Conservation (phyloP, 1,140 invertebrate species). For the Drosophila truncata region DNA sequence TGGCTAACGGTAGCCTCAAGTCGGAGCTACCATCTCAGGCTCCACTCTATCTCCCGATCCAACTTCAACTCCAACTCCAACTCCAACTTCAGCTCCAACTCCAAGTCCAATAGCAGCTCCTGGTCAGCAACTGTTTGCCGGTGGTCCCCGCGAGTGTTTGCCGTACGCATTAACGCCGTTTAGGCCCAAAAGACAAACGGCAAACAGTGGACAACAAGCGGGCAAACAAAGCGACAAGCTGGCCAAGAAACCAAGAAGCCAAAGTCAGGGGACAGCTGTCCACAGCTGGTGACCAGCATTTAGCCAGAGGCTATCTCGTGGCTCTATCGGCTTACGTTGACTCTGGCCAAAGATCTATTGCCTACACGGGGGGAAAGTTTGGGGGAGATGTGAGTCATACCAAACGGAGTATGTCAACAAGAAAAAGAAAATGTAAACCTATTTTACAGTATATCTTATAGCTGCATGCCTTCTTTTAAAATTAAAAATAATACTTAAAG, state of each 20-base stretch:
- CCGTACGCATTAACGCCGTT: slow-evolving; percentile 65
- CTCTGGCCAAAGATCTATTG: slow-evolving; percentile 43
- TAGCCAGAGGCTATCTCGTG: slow-evolving; percentile 49
- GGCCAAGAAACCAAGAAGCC: slow-evolving; percentile 27
- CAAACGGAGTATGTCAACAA: neutral
- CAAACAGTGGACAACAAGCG: slow-evolving; percentile 36
- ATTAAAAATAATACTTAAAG: neutral
- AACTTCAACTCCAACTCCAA: slow-evolving; percentile 12
- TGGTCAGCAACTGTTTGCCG: slow-evolving; percentile 26
- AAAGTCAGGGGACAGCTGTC: slow-evolving; percentile 48
- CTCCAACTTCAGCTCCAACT: slow-evolving; percentile 3
- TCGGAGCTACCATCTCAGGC: slow-evolving; percentile 39
- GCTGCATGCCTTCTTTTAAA: neutral
- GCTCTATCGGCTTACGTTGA: slow-evolving; percentile 31
- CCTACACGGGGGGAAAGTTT: slow-evolving; percentile 7
- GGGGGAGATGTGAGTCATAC: slow-evolving; percentile 5
- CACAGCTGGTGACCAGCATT: slow-evolving; percentile 53
- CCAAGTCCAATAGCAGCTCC: slow-evolving; percentile 23
- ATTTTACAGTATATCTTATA: neutral
- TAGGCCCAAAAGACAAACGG: slow-evolving; percentile 61
- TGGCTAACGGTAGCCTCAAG: slow-evolving; percentile 64
- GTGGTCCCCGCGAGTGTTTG: slow-evolving; percentile 67
- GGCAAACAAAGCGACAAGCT: slow-evolving; percentile 50
- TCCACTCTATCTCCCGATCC: slow-evolving; percentile 10
- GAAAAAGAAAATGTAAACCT: neutral